Conservation (phyloP, 2,113 vertebrate genomes). For the Rhinoptilus africanus region DNA sequence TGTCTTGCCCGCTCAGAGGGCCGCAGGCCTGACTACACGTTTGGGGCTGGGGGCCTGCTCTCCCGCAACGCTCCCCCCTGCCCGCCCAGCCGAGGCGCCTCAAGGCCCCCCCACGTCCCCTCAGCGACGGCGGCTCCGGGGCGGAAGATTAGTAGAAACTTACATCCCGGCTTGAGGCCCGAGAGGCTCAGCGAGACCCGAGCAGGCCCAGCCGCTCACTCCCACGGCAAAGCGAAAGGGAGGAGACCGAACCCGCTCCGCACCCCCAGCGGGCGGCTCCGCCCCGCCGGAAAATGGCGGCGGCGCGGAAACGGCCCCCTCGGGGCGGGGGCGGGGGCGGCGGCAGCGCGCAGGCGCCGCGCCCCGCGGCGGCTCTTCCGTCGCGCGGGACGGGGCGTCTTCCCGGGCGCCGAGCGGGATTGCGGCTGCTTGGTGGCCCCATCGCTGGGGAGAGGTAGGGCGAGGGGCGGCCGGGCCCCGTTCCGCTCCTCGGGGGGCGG, state of each 20-base stretch:
- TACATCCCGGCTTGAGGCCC: rapidly evolving
- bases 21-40: rapidly evolving
- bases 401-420: rapidly evolving
- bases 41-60: too few relatives aligned
- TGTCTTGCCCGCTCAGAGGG: too few relatives aligned
- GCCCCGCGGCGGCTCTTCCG: background rate
- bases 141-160: rapidly evolving
- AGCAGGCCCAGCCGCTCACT: background rate
- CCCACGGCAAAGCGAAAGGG: rapidly evolving
- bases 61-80: background rate
- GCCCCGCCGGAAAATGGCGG: background rate
- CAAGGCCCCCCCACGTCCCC: background rate
- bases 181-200: too few relatives aligned
- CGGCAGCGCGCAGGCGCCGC: background rate
- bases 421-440: background rate
- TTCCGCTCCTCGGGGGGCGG: too few relatives aligned
- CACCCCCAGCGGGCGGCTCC: background rate
- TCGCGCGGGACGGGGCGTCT: background rate
- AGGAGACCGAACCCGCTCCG: rapidly evolving
- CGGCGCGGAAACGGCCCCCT: background rate
- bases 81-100: background rate
- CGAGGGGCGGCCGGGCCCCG: too few relatives aligned
- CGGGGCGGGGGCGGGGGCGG: background rate
- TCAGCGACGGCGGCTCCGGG: background rate
- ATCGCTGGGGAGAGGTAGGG: background rate